Conservation (phyloP, 2,888 invertebrate species). For the Osedax fenrisi region DNA sequence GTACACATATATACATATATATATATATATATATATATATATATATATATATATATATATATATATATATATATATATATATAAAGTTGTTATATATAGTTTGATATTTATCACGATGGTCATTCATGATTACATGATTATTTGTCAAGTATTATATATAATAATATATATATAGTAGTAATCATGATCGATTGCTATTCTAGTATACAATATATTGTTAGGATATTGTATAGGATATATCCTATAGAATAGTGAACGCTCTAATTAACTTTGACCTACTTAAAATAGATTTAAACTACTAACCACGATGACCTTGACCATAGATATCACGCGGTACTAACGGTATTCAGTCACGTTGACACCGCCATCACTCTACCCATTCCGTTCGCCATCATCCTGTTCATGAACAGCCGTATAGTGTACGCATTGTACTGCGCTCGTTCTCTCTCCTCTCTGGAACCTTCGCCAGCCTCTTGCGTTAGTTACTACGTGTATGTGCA, state of each 20-base stretch:
- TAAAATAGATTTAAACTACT: no score
- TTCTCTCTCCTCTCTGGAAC: background rate
- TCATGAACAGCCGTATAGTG: slow-evolving; percentile 5
- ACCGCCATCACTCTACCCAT: slow-evolving; percentile 6
- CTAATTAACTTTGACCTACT: no score
- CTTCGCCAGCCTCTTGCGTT: background rate
- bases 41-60: background rate
- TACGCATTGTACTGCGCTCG: slow-evolving; percentile 1
- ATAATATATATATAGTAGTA: background rate
- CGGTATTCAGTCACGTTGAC: slow-evolving; percentile 5
- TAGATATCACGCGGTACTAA: background rate
- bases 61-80: background rate
- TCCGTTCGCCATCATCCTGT: slow-evolving; percentile 11
- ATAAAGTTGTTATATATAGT: background rate
- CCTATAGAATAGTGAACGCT: no score
- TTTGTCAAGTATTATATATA: background rate
- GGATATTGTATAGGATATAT: no score
- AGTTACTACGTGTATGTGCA: no score
- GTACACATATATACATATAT: background rate
- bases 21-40: background rate
- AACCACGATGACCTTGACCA: no score
- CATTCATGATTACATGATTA: background rate
- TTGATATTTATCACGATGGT: background rate
- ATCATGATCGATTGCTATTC: no score
- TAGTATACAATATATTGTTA: no score